These are phyloP conservation scores for Drosophila setifemur DNA, from an alignment of 1,140 invertebrate genomes.

Conservation along the genomic window DNA sequence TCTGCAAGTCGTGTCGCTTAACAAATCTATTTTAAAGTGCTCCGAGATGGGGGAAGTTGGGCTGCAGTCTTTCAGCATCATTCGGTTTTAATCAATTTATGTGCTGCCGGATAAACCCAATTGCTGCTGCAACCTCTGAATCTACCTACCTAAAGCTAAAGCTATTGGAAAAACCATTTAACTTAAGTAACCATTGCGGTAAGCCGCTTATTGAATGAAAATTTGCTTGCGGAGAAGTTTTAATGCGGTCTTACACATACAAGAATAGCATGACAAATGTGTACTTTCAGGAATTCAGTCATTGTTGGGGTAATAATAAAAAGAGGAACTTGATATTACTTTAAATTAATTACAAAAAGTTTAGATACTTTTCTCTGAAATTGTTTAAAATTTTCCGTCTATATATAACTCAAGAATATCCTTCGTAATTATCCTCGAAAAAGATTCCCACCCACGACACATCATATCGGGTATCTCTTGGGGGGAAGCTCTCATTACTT, in stretches of 20 bases:
- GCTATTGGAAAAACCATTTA: slow-evolving; percentile 36
- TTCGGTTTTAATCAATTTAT: slow-evolving; percentile 67
- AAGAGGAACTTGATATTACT: no score
- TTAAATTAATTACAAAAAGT: slow-evolving; percentile 9
- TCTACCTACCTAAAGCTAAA: slow-evolving; percentile 27
- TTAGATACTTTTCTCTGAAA: slow-evolving; percentile 7
- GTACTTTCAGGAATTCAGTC: neutral
- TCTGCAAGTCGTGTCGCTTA: slow-evolving; percentile 41
- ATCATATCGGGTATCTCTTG: slow-evolving; percentile 19
- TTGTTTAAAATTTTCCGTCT: slow-evolving; percentile 1
- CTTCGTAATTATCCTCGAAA: slow-evolving; percentile 55
- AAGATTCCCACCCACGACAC: slow-evolving; percentile 25
- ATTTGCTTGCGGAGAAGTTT: neutral
- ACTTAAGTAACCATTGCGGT: slow-evolving; percentile 30
- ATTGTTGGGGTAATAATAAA: no score
- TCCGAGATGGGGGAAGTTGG: slow-evolving; percentile 11
- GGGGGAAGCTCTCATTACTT: slow-evolving; percentile 41
- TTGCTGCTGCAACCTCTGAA: neutral
- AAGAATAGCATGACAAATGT: neutral
- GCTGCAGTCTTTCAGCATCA: slow-evolving; percentile 36
- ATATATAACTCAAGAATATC: slow-evolving; percentile 52
- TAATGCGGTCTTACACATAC: neutral
- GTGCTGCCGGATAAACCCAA: neutral
- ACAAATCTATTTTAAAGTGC: slow-evolving; percentile 67
- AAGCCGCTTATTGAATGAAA: slow-evolving; percentile 43